Evolutionary conservation across 2,797 vertebrate species (phyloP).

Genomic region (Sebastiscus tertius): DNA sequence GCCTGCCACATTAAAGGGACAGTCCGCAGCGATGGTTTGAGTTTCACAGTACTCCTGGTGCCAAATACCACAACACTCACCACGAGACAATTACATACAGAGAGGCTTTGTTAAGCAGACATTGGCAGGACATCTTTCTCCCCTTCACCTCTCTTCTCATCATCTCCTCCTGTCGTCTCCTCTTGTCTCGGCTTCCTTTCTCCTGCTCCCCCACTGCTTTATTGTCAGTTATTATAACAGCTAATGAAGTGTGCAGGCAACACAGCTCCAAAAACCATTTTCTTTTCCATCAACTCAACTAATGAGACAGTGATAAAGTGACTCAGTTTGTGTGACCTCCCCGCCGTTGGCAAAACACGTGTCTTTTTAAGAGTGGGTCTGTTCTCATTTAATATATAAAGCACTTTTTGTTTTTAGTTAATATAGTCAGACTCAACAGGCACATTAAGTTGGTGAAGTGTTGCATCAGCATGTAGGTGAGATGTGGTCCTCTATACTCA

Average conservation of each 20-base stretch:
- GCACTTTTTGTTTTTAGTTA: not conserved
- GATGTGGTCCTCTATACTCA: not conserved
- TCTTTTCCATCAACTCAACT: constrained; percentile 67
- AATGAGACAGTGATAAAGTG: constrained; percentile 58
- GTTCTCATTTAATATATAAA: constrained; percentile 10
- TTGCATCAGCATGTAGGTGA: not conserved
- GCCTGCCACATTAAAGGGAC: constrained; percentile 75
- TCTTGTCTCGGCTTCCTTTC: constrained; percentile 5
- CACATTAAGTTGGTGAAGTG: not conserved
- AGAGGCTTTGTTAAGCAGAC: constrained; percentile 65
- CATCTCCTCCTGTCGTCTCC: constrained; percentile 7
- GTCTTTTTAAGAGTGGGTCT: constrained; percentile 4
- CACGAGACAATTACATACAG: constrained; percentile 69
- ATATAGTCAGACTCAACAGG: not conserved
- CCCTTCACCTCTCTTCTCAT: constrained; percentile 36
- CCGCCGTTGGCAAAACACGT: constrained; percentile 14
- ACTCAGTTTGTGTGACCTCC: constrained; percentile 38
- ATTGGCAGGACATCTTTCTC: constrained; percentile 46
- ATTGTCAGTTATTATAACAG: constrained; percentile 54
- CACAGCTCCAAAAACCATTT: constrained; percentile 75
- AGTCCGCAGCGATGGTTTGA: constrained; percentile 55
- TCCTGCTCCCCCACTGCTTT: constrained; percentile 38
- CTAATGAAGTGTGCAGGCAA: constrained; percentile 65
- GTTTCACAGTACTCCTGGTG: constrained; percentile 63
- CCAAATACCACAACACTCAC: constrained; percentile 74